Evolutionary conservation across 64 coral and sea anemone genomes (phyloP), one percentile per base, ranked within the genome.

Genomic region (Exaiptasia diaphana): DNA sequence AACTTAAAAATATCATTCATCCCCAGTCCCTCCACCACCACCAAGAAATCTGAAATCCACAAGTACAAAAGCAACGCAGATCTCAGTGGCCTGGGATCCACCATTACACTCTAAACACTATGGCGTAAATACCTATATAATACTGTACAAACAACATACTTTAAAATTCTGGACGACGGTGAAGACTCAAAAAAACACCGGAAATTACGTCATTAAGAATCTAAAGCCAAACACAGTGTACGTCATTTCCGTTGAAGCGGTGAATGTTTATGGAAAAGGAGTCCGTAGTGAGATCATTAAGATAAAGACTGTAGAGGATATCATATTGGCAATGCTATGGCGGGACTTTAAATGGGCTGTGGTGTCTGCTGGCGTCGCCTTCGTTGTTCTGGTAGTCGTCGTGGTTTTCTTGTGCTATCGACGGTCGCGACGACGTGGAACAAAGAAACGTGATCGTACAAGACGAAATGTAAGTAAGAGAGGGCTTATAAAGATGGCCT

Each of bases 91-190:
- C 24, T 93, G 90, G 90, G 26, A 65, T 0, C 83, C 78, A 21
- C 90, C 90, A 32, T 67, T 82, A 53, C 30, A 86, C 5, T 64
- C 81, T 52, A 34, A 68, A 5, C 37, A 64, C 76, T 93, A 87
- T 48, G 43, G 71, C 32, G 71, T 93, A 6, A 80, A 22, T 22
- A 36, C 61, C 21, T 93, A 93, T 22, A 80, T 48, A 15, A 56
- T 93, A 14, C 83, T 87, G 46, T 68, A 76, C 50, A 93, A 79
- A 68, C 50, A 81, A 30, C 87, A 87, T 50, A 69, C 46, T 37
- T 67, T n/a, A n/a, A 32, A 65, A 65, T 15, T 11, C 18, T 93
- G 90, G 83, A 42, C 52, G n/a, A 41, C 61, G 1, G 31, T 68
- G 25, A 43, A 11, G n/a, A 81, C 83, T 17, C 46, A 34, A 14